Evolutionary conservation across 2,797 vertebrate genomes (phyloP), one percentile per base, ranked within the genome.

Genomic region (Neosalanx taihuensis): DNA sequence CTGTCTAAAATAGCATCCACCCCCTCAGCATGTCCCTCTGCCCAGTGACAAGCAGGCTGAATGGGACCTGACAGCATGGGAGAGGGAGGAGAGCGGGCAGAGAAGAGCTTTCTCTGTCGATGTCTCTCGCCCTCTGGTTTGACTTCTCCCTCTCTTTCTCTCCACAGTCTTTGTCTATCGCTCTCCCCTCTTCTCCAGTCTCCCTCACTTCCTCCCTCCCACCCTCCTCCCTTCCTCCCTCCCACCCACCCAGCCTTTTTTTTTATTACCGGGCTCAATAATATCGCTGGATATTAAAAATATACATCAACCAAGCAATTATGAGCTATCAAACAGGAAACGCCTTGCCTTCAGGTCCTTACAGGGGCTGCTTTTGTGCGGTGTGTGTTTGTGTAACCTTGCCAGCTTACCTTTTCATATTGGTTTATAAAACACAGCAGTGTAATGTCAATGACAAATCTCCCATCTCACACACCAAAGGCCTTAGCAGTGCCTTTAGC

Each of bases 251-350:
- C 29, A 29, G 56, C 58, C 70, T 77, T 49, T 49, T 79, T 80
- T 89, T 90, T 91, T 91, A 91, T 90, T 89, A 86, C 87, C 83
- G 81, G 78, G 83, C 72, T 80, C 84, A 86, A 87, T 90, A 90
- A 91, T 92, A 91, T 90, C 72, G 79, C 87, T 87, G 85, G 88
- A 92, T 92, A 93, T 93, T 92, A 92, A 93, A 89, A 91, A 90
- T 92, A 93, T 93, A 92, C 90, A 92, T 93, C 90, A 93, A 83
- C 84, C 73, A 70, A 87, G 90, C 91, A 91, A 91, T 92, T 91
- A 91, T 88, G 88, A 89, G 83, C 89, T 87, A 91, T 88, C 88
- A 89, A 85, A 89, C 86, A 87, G 86, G 89, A 88, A 85, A 84
- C 74, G 85, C 83, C 88, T 79, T 83, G 89, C 90, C 88, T 35